phyloP scores from a whole-genome alignment of 2,797 vertebrate species.

The Hydrocynus forskahlii region DNA sequence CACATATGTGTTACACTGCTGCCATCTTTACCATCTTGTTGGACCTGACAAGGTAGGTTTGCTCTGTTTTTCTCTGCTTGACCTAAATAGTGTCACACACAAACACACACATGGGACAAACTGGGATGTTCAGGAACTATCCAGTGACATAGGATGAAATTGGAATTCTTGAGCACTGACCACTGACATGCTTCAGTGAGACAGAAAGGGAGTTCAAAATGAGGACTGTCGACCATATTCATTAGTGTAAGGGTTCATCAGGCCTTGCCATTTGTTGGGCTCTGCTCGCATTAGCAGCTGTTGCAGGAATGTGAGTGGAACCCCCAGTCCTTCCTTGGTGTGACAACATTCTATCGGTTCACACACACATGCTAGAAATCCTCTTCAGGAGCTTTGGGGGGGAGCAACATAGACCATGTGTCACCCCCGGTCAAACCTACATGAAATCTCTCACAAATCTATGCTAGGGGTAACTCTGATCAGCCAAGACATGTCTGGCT shows the following conservation, averaged over 20 bases:
- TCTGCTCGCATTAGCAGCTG: conserved; percentile 10
- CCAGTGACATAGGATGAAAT: conserved; percentile 63
- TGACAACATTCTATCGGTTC: conserved; percentile 15
- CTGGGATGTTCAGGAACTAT: conserved; percentile 52
- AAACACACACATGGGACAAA: conserved; percentile 41
- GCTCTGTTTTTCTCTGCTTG: too few species aligned
- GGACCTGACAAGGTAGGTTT: background rate
- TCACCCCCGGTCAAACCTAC: background rate
- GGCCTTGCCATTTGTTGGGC: background rate
- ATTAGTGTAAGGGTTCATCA: background rate
- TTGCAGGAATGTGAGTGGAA: conserved; percentile 8
- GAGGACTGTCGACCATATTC: conserved; percentile 1
- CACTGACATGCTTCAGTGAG: conserved; percentile 55
- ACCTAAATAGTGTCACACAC: conserved; percentile 34
- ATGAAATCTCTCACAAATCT: conserved; percentile 18
- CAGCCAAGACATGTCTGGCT: background rate
- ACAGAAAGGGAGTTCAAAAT: conserved; percentile 47
- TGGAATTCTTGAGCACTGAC: conserved; percentile 59
- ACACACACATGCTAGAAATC: conserved; percentile 21
- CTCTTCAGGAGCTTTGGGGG: background rate
- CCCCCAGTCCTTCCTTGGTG: background rate
- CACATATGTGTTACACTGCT: too few species aligned
- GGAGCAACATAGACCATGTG: background rate
- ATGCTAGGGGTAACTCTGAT: background rate
- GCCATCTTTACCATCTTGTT: background rate